Percentiles rank a stretch among this genome's conserved stretches.
Conservation (phyloP, 2,888 invertebrate genomes). For the Oscheius sp. region DNA sequence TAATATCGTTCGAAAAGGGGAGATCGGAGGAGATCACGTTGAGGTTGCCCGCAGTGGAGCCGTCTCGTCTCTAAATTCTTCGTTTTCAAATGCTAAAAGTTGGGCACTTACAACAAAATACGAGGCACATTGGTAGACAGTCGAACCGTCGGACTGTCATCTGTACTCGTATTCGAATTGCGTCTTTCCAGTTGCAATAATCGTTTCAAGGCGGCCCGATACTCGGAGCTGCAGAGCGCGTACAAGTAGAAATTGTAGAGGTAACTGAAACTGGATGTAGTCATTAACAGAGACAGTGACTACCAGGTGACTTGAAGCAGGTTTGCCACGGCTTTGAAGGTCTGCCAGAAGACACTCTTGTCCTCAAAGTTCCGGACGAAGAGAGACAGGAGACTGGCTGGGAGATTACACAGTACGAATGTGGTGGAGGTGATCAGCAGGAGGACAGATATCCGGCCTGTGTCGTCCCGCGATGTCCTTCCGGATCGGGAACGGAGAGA, state of each 20-base stretch:
- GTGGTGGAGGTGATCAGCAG: conserved; percentile 75
- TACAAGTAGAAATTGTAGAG: conserved; percentile 75
- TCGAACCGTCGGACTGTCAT: conserved; percentile 61
- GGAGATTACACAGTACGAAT: conserved; percentile 76
- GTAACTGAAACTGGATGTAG: conserved; percentile 65
- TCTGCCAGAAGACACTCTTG: conserved; percentile 69
- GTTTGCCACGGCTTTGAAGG: conserved; percentile 76
- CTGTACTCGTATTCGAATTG: conserved; percentile 50
- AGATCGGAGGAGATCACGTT: conserved; percentile 4
- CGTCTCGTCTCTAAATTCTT: conserved; percentile 17
- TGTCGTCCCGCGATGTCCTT: conserved; percentile 42
- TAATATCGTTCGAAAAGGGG: neutral
- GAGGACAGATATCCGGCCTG: conserved; percentile 74
- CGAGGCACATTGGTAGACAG: conserved; percentile 46
- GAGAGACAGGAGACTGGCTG: conserved; percentile 75
- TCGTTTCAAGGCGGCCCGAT: conserved; percentile 63
- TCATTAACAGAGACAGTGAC: neutral
- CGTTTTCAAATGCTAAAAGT: neutral
- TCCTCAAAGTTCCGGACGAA: conserved; percentile 71
- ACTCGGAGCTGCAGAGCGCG: conserved; percentile 67
- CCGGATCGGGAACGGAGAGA: conserved; percentile 38
- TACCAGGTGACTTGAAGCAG: conserved; percentile 75
- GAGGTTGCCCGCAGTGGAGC: conserved; percentile 22
- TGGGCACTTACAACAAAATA: neutral
- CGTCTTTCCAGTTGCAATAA: conserved; percentile 56